Evolutionary conservation across 2,888 invertebrate genomes (phyloP).

Genomic region (Cosmopolites sordidus): DNA sequence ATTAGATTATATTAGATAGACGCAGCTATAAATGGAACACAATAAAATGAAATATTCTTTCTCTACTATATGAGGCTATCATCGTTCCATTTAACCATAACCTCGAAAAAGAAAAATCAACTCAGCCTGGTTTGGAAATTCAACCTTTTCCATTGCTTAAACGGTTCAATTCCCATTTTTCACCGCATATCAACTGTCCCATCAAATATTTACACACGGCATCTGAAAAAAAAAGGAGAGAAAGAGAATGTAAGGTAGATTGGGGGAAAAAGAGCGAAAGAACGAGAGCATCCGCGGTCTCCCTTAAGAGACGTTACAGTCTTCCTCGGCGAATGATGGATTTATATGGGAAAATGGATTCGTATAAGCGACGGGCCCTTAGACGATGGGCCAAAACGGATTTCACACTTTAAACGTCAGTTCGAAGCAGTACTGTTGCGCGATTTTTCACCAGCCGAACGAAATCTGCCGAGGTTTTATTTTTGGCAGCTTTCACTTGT

Average conservation of each 20-base stretch:
- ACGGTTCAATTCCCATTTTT: constrained; percentile 4
- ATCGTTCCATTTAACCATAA: too few relatives aligned
- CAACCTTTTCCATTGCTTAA: too few relatives aligned
- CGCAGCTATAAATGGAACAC: too few relatives aligned
- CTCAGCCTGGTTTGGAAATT: too few relatives aligned
- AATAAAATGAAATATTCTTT: too few relatives aligned
- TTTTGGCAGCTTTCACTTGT: constrained; percentile 16
- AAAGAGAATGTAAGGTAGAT: too few relatives aligned
- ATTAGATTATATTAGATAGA: too few relatives aligned
- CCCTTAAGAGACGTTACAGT: constrained; percentile 17
- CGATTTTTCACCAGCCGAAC: constrained; percentile 12
- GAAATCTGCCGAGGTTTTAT: constrained; percentile 10
- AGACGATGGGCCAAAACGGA: constrained; percentile 14
- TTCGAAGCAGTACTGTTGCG: constrained; percentile 10
- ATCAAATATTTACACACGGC: constrained; percentile 20
- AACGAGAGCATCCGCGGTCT: neutral
- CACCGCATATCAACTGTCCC: constrained; percentile 18
- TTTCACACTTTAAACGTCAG: constrained; percentile 19
- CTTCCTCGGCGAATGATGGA: constrained; percentile 19
- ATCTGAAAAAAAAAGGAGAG: constrained; percentile 8
- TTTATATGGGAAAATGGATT: constrained; percentile 22
- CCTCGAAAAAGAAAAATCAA: too few relatives aligned
- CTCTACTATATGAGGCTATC: too few relatives aligned
- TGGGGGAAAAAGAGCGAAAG: too few relatives aligned
- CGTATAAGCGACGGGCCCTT: constrained; percentile 13